A percentile compares a stretch with the other conserved stretches of the same genome.
Conservation (phyloP, 1,140 invertebrate species). For the Drusus annulatus region DNA sequence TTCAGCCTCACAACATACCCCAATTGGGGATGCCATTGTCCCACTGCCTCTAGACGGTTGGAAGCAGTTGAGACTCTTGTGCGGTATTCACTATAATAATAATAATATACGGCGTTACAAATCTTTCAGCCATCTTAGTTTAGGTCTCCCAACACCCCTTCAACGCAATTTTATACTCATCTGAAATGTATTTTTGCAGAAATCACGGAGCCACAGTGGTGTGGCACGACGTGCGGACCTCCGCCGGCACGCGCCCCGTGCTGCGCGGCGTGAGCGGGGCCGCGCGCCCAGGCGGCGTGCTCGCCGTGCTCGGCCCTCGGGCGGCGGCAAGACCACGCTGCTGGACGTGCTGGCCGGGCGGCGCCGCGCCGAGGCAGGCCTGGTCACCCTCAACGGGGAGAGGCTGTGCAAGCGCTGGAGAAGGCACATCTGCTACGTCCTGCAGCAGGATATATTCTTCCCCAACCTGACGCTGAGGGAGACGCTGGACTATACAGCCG, state of each 20-base stretch:
- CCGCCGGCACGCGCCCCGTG: slow-evolving; percentile 42
- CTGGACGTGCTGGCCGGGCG: slow-evolving; percentile 84
- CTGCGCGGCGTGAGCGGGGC: slow-evolving; percentile 51
- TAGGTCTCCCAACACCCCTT: too few species aligned
- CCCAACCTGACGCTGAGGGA: slow-evolving; percentile 85
- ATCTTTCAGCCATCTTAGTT: too few species aligned
- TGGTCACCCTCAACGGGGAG: slow-evolving; percentile 83
- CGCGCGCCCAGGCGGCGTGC: slow-evolving; percentile 78
- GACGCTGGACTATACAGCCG: slow-evolving; percentile 83
- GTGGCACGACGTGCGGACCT: slow-evolving; percentile 50
- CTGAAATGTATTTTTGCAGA: background rate
- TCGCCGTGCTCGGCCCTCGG: slow-evolving; percentile 90
- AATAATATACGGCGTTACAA: too few species aligned
- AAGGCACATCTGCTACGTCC: slow-evolving; percentile 86
- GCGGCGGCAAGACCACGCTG: slow-evolving; percentile 87
- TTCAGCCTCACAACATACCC: too few species aligned
- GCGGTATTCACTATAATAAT: too few species aligned
- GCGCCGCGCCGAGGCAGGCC: slow-evolving; percentile 77
- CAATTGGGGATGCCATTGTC: too few species aligned
- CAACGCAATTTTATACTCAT: too few species aligned
- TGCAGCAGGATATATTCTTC: slow-evolving; percentile 90
- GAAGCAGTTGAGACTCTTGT: too few species aligned
- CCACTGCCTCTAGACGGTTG: too few species aligned
- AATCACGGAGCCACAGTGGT: slow-evolving; percentile 49
- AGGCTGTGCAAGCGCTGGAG: slow-evolving; percentile 84